Evolutionary conservation across 2,797 vertebrate genomes (phyloP).

Genomic region (Benthosema pterotum): DNA sequence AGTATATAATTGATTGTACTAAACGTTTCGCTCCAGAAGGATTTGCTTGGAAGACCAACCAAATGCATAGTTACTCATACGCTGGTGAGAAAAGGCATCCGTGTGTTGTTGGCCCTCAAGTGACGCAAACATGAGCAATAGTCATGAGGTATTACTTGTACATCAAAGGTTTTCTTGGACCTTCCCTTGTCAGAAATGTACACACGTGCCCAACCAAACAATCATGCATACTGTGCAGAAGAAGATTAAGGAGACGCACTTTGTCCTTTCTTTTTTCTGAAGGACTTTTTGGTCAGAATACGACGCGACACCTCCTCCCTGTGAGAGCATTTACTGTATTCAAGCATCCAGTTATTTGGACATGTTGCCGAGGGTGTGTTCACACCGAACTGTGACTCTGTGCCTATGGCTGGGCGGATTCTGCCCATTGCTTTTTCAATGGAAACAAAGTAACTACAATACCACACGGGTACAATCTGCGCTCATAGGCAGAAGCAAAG

Average conservation of each 20-base stretch:
- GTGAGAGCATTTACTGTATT: constrained; percentile 32
- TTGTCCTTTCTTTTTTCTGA: constrained; percentile 8
- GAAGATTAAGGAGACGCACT: constrained; percentile 27
- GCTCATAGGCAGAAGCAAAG: too few species aligned
- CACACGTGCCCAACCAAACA: constrained; percentile 72
- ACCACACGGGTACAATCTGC: too few species aligned
- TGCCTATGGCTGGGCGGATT: too few species aligned
- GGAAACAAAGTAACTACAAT: too few species aligned
- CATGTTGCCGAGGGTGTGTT: too few species aligned
- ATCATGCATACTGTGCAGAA: constrained; percentile 72
- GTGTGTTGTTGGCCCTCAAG: constrained; percentile 84
- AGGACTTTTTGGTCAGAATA: constrained; percentile 24
- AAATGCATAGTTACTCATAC: constrained; percentile 74
- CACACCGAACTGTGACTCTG: too few species aligned
- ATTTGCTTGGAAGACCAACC: constrained; percentile 75
- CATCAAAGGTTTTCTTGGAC: constrained; percentile 82
- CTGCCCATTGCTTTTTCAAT: too few species aligned
- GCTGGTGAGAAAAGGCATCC: constrained; percentile 81
- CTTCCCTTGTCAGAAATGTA: constrained; percentile 73
- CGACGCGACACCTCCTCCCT: constrained; percentile 40
- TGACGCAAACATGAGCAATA: constrained; percentile 90
- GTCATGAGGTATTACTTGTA: constrained; percentile 99
- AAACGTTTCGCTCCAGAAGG: constrained; percentile 86
- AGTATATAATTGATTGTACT: constrained; percentile 86
- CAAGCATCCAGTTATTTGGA: constrained; percentile 58